phyloP scores from a whole-genome alignment of 2,113 vertebrate genomes.

The Microcebus jonahi region DNA sequence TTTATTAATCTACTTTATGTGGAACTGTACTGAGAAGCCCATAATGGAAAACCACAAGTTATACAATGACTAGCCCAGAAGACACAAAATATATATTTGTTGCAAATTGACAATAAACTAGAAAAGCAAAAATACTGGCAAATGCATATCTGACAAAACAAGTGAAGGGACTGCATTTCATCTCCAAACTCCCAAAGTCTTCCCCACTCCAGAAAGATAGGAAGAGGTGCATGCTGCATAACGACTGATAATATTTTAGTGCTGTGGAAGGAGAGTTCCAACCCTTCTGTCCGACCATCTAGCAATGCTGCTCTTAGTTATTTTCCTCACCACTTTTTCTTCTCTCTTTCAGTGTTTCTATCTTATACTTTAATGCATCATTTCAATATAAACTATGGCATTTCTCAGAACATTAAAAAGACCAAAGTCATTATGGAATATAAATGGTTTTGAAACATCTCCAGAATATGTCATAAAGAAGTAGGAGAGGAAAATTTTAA shows the following conservation, averaged over 20 bases:
- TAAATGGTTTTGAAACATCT: conserved; percentile 58
- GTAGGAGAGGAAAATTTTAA: conserved; percentile 63
- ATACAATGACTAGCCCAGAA: not conserved
- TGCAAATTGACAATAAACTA: conserved; percentile 20
- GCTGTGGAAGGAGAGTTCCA: not conserved
- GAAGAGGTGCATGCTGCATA: not conserved
- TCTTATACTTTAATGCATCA: conserved; percentile 39
- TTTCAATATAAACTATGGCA: conserved; percentile 48
- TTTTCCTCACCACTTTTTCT: not conserved
- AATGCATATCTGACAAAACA: not conserved
- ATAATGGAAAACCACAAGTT: not conserved
- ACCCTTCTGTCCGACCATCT: not conserved
- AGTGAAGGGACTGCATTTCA: conserved; percentile 28
- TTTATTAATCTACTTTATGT: conserved; percentile 22
- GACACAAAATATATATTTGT: conserved; percentile 22
- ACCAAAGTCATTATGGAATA: conserved; percentile 52
- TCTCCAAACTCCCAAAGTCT: not conserved
- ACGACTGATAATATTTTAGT: conserved; percentile 37
- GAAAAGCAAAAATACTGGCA: conserved; percentile 28
- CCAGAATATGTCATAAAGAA: conserved; percentile 62
- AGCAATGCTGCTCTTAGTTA: not conserved
- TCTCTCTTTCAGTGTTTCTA: not conserved
- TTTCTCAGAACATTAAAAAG: conserved; percentile 63
- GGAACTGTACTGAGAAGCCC: not conserved
- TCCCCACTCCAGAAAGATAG: conserved; percentile 15